phyloP scores from a whole-genome alignment of 2,113 vertebrate species.

The Nesogale talazaci region DNA sequence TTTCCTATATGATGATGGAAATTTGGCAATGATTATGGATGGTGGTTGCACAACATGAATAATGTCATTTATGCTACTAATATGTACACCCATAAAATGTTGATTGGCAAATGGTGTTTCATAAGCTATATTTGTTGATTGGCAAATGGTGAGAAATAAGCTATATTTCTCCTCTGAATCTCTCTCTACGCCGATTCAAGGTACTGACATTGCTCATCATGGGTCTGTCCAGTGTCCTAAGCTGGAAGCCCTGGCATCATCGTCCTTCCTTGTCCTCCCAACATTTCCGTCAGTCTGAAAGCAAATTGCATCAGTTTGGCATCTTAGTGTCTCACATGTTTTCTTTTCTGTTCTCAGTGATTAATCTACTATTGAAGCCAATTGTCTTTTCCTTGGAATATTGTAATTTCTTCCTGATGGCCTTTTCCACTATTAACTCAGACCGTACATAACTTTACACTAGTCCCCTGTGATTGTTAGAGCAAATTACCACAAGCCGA shows the following conservation, averaged over 20 bases:
- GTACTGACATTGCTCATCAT: conserved; percentile 25
- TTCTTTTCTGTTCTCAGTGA: background rate
- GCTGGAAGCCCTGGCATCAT: background rate
- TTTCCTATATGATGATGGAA: background rate
- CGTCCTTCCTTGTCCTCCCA: background rate
- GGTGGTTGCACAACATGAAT: background rate
- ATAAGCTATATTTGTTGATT: background rate
- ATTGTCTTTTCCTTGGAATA: conserved; percentile 3
- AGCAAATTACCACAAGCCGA: background rate
- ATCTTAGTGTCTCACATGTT: background rate
- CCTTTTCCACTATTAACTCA: background rate
- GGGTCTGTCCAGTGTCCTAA: background rate
- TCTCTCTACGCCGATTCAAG: background rate
- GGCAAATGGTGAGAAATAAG: background rate
- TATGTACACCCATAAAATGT: background rate
- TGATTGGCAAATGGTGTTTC: background rate
- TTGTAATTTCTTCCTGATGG: background rate
- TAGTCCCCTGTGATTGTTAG: background rate
- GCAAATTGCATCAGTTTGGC: background rate
- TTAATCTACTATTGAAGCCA: background rate
- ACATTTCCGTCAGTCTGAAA: background rate
- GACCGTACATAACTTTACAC: no score
- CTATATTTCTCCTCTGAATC: background rate
- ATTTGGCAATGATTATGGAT: background rate
- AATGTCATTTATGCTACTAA: background rate